These are phyloP conservation scores for Phalacrocorax brasilianus DNA, from an alignment of 2,113 vertebrate species.

Conservation along the genomic window DNA sequence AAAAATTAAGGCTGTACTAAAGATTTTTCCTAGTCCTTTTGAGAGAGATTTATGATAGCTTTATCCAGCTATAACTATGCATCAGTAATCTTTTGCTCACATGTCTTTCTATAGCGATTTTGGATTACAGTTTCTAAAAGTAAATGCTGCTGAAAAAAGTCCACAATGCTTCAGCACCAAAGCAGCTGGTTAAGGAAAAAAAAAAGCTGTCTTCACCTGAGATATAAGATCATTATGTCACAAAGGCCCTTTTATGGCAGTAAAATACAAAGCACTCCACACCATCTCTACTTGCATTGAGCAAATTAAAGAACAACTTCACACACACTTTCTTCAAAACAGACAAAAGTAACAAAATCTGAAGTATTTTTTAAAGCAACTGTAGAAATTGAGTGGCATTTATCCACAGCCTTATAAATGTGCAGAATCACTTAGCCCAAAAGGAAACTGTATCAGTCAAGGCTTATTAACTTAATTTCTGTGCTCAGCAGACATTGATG, in stretches of 20 bases:
- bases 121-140: not conserved
- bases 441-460: not conserved
- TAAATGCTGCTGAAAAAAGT: not conserved
- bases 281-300: not conserved
- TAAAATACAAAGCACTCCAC: not conserved
- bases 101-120: not conserved
- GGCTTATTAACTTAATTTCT: not conserved
- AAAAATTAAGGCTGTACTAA: not conserved
- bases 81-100: not conserved
- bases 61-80: not conserved
- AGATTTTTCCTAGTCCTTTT: not conserved
- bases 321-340: not conserved
- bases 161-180: not conserved
- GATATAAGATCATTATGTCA: not conserved
- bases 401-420: not conserved
- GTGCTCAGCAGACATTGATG: not conserved
- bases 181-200: not conserved
- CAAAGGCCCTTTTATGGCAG: not conserved
- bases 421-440: not conserved
- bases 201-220: not conserved
- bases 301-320: not conserved
- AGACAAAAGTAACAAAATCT: not conserved
- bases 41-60: not conserved
- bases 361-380: not conserved
- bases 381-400: not conserved